These are phyloP conservation scores for Nematolebias whitei DNA, from an alignment of 2,113 vertebrate genomes.

Conservation along the genomic window DNA sequence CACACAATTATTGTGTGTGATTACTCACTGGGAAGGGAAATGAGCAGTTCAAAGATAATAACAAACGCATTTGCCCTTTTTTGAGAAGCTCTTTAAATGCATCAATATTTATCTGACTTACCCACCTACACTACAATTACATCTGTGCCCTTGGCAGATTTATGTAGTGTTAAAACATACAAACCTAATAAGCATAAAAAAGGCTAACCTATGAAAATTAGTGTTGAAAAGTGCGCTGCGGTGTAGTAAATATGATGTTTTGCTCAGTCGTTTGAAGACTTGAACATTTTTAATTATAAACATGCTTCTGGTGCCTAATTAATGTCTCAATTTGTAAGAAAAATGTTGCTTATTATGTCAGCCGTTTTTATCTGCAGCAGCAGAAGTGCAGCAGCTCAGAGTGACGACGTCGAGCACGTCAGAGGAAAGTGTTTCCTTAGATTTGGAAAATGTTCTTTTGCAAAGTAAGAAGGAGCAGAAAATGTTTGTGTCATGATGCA, in stretches of 20 bases:
- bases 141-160: slow-evolving; percentile 43
- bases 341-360: not conserved
- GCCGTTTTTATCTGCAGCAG: not conserved
- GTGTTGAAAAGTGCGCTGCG: not conserved
- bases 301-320: not conserved
- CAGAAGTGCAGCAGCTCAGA: not conserved
- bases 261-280: slow-evolving; percentile 12
- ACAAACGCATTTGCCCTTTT: not conserved
- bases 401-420: slow-evolving; percentile 1
- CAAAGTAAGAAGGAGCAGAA: slow-evolving; percentile 30
- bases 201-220: slow-evolving; percentile 23
- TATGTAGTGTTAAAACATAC: slow-evolving; percentile 33
- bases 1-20: slow-evolving; percentile 41
- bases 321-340: not conserved
- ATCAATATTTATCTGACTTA: slow-evolving; percentile 46
- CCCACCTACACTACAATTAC: slow-evolving; percentile 46
- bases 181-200: slow-evolving; percentile 24
- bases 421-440: slow-evolving; percentile 20
- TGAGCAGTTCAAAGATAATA: slow-evolving; percentile 47
- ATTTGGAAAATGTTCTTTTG: slow-evolving; percentile 12
- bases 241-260: slow-evolving; percentile 22
- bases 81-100: slow-evolving; percentile 42
- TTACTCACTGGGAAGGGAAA: slow-evolving; percentile 41
- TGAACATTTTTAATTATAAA: slow-evolving; percentile 4
- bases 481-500: slow-evolving; percentile 60